Evolutionary conservation across 2,113 vertebrate genomes (phyloP).

Genomic region (Colius striatus): DNA sequence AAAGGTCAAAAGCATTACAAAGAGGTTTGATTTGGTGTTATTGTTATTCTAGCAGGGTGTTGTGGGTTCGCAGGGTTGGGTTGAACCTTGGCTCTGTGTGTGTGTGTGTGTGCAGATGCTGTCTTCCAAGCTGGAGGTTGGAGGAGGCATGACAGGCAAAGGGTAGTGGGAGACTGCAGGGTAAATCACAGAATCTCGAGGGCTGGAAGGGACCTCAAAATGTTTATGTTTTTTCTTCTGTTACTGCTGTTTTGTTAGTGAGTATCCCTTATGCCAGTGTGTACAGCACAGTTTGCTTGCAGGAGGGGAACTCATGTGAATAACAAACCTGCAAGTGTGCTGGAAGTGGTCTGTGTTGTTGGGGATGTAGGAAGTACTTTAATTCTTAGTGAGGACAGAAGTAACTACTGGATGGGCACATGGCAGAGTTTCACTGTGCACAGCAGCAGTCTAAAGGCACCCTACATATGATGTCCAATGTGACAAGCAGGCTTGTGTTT

Average conservation of each 20-base stretch:
- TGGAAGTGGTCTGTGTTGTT: neutral
- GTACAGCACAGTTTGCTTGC: neutral
- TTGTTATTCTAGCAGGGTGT: neutral
- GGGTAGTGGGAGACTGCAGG: neutral
- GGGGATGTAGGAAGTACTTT: neutral
- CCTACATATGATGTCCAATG: fast-evolving
- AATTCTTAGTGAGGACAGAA: neutral
- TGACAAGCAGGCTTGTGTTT: fast-evolving
- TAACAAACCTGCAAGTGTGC: neutral
- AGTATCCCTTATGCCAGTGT: neutral
- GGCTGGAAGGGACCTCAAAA: too few relatives aligned
- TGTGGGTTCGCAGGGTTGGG: neutral
- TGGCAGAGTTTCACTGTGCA: neutral
- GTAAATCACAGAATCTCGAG: too few relatives aligned
- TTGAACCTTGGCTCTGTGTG: fast-evolving
- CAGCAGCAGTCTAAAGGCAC: neutral
- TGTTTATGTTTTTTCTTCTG: neutral
- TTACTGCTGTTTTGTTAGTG: neutral
- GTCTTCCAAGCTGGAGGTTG: neutral
- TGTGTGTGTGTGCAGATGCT: neutral
- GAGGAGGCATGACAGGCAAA: neutral
- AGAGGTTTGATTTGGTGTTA: neutral
- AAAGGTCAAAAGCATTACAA: neutral
- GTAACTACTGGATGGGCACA: fast-evolving
- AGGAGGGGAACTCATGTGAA: neutral